These are phyloP conservation scores for Pycnonotus jocosus DNA, from an alignment of 2,113 vertebrate species.

Conservation along the genomic window DNA sequence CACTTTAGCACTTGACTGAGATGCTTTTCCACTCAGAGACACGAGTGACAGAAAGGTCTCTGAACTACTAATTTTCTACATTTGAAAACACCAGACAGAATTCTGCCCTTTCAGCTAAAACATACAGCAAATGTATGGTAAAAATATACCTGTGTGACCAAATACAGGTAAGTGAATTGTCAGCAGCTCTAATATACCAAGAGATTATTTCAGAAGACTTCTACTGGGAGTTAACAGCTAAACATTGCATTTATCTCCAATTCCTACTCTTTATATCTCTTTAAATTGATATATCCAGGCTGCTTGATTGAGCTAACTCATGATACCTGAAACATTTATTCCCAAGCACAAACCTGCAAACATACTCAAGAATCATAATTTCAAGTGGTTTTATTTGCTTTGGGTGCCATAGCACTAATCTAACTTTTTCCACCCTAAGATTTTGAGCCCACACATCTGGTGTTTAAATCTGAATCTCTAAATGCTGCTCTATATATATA, in stretches of 20 bases:
- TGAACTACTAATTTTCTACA: not conserved
- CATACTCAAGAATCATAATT: fast-evolving
- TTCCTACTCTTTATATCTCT: not conserved
- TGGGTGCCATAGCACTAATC: not conserved
- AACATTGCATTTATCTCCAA: not conserved
- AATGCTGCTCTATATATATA: no score
- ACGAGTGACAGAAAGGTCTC: not conserved
- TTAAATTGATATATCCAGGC: not conserved
- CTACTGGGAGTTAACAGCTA: not conserved
- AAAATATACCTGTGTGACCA: not conserved
- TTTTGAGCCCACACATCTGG: not conserved
- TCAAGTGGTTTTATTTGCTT: not conserved
- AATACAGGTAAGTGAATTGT: not conserved
- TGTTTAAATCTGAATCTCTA: not conserved
- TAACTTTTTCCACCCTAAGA: not conserved
- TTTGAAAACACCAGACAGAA: not conserved
- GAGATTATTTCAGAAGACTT: not conserved
- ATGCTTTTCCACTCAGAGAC: not conserved
- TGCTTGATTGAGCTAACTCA: not conserved
- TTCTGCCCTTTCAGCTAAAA: not conserved
- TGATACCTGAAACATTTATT: not conserved
- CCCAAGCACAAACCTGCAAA: not conserved
- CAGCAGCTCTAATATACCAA: not conserved
- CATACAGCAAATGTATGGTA: not conserved
- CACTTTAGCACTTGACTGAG: not conserved